Evolutionary conservation across 64 coral and sea anemone genomes (phyloP), one percentile per base, ranked within the genome.

Genomic region (Montipora cactus): DNA sequence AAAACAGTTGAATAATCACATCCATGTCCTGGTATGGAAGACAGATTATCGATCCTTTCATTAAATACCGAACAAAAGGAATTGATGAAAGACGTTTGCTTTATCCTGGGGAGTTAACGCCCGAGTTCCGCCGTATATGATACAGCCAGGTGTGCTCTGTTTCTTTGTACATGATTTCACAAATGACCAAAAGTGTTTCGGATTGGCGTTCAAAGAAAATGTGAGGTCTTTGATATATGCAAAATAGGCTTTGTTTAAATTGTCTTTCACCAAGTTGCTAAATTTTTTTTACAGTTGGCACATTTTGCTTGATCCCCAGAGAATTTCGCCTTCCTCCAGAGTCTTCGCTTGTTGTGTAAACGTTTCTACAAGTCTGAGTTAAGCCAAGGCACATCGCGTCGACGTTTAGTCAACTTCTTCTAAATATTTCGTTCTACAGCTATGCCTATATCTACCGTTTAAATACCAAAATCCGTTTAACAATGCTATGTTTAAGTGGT

Each of bases 371-470:
- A 71, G 14, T 71, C 67, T 21, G 67, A 71, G 67, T 71, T 19
- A 71, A 71, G 67, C 67, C 67, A 37, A 71, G 16, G 14, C 67
- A 71, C n/a, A 71, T 71, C 67, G 7, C 0, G 67, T 71, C 67
- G 67, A 71, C 16, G 67, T 71, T n/a, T 71, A 71, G 4, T 71
- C 67, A 71, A 19, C 16, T 71, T 71, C 67, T 71, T 71, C 67
- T 18, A 4, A 71, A 71, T 71, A 71, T 71, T 71, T 71, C 67
- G 67, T 20, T 71, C n/a, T 23, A 71, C 67, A 71, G 9, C 67
- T 78, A 57, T 87, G 45, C 83, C 44, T 88, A 88, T 12, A 73
- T 74, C 49, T 51, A 45, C 37, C 28, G 8, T 47, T 72, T 75
- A 49, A 21, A 49, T 88, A 70, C 85, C 21, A 74, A 50, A 52